Percentiles rank a stretch among this genome's conserved stretches.
Evolutionary conservation across 2,113 vertebrate genomes (phyloP).

Genomic region (Megaleporinus macrocephalus): DNA sequence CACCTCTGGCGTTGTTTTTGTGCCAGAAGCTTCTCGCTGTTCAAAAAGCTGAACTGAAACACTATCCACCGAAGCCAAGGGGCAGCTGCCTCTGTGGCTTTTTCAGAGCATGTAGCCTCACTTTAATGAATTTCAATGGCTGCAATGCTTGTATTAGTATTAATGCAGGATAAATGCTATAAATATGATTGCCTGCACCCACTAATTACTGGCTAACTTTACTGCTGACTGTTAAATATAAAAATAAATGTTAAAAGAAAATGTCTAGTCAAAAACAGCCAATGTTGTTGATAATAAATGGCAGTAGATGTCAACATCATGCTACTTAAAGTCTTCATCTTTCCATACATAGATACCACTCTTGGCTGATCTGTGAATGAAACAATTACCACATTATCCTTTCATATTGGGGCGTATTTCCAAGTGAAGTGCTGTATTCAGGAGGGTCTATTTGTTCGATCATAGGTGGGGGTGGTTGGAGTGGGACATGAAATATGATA

Average conservation of each 20-base stretch:
- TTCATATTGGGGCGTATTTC: too few relatives aligned
- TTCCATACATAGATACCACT: too few relatives aligned
- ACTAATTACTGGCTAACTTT: not conserved
- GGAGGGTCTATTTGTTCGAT: too few relatives aligned
- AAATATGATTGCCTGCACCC: not conserved
- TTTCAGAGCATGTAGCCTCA: not conserved
- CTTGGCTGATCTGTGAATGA: too few relatives aligned
- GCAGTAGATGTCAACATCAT: too few relatives aligned
- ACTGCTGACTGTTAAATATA: not conserved
- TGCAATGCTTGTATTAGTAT: not conserved
- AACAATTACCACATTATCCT: too few relatives aligned
- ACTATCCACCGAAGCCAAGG: not conserved
- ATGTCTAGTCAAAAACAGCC: too few relatives aligned
- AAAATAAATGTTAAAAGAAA: not conserved
- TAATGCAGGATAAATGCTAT: not conserved
- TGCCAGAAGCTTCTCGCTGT: not conserved
- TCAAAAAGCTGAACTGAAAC: not conserved
- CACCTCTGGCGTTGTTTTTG: not conserved
- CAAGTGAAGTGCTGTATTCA: too few relatives aligned
- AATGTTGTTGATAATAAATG: too few relatives aligned
- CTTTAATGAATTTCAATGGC: constrained; percentile 1
- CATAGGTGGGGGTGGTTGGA: too few relatives aligned
- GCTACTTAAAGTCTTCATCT: too few relatives aligned
- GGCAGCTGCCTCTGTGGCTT: not conserved
- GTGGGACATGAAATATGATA: too few relatives aligned